Evolutionary conservation across 2,113 vertebrate genomes (phyloP).

Genomic region (Peromyscus leucopus): DNA sequence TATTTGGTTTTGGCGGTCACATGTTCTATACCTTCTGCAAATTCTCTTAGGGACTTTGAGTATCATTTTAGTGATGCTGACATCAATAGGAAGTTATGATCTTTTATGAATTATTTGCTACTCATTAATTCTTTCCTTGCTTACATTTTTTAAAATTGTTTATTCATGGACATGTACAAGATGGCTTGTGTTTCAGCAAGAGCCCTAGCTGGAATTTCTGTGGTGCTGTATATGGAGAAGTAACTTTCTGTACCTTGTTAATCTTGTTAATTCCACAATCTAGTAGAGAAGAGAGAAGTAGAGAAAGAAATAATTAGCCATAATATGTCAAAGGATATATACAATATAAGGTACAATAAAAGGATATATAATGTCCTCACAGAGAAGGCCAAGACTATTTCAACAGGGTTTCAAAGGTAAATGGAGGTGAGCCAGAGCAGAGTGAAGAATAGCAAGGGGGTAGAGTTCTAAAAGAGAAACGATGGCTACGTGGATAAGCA

Average conservation of each 20-base stretch:
- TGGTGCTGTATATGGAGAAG: background rate
- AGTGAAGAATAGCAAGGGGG: background rate
- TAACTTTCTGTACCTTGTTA: background rate
- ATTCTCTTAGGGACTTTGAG: background rate
- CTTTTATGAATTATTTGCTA: background rate
- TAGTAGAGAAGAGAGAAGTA: background rate
- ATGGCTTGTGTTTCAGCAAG: background rate
- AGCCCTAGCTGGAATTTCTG: background rate
- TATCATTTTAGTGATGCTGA: background rate
- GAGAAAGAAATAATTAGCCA: slow-evolving; percentile 1
- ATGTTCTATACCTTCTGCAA: background rate
- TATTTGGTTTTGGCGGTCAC: slow-evolving; percentile 14
- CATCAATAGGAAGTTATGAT: background rate
- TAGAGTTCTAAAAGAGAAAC: background rate
- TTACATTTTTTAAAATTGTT: background rate
- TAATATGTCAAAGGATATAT: background rate
- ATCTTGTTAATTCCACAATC: background rate
- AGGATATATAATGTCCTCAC: background rate
- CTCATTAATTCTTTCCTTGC: background rate
- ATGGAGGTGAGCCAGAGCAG: background rate
- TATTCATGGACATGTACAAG: background rate
- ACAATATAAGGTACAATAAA: too few relatives aligned
- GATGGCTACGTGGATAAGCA: background rate
- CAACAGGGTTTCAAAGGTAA: slow-evolving; percentile 9
- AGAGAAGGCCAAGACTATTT: background rate